Evolutionary conservation across 2,113 vertebrate genomes (phyloP), one percentile per base, ranked within the genome.

Genomic region (Cygnus buccinator): DNA sequence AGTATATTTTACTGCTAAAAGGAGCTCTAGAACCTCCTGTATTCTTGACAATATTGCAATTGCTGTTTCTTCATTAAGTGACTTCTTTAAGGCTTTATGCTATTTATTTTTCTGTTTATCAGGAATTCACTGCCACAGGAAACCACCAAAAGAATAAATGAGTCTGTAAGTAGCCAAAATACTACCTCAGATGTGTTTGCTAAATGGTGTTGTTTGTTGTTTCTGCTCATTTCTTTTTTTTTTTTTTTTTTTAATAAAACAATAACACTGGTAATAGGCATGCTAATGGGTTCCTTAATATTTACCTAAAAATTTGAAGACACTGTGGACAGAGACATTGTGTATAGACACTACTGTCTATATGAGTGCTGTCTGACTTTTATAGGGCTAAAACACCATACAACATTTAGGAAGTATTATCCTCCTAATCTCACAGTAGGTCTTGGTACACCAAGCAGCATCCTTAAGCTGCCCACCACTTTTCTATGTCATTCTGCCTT

Each of bases 71-170:
- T 77, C 78, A 63, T 86, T 16, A 88, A 74, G 19, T 26, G 21
- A 72, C 25, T 68, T 46, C 28, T 87, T 76, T 41, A 74, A 84
- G 26, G 43, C 28, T 89, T 75, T 33, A 48, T 35, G 20, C 59
- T 71, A 39, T 61, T 73, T 83, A 44, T 5, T 84, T 46, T 39
- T 3, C 2, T 15, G 31, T 70, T 37, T 29, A 21, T 84, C 52
- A 79, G 26, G 50, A 90, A 77, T 81, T 81, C 6, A 39, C 7
- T 59, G 33, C 26, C 71, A 78, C 39, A 87, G 57, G 48, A 94
- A 96, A 87, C 35, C 70, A 82, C 43, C 20, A 90, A n/a, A 84
- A 95, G 95, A 15, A 81, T 7, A 90, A 92, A 88, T 61, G 39
- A 55, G 72, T 7, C 54, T 95, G 61, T 35, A 80, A 88, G 59